Base-by-base conservation (phyloP, 2,113 vertebrate species). In the Centropus unirufus region DNA sequence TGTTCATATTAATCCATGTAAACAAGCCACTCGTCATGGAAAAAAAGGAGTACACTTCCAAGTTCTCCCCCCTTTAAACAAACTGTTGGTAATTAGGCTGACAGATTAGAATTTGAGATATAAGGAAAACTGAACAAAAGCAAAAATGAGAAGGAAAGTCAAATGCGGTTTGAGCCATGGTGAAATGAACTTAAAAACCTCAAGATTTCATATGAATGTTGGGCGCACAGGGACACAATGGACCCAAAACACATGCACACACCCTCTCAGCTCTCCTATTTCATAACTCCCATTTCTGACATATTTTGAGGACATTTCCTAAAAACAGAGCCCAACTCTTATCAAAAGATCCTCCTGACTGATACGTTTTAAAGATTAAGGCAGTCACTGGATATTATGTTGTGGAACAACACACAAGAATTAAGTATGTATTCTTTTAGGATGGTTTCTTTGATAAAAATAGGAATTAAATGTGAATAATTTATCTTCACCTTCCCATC, bases 41-140 rank as follows among this genome's bases (percentile, higher is more conserved):
- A 58, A 5, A 54, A 89, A 18, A 36, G 36, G 83, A 23, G 47
- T 39, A 90, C 39, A 27, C 32, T 86, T 68, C 89, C 61, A 80
- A 93, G 24, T 77, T 72, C 78, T 90, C 73, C 89, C 89, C 92
- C n/a, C 87, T 84, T 96, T 82, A 84, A 92, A 67, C 39, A 77
- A 95, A 80, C 39, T 34, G 73, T 27, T 83, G 58, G 76, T 54
- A 11, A 59, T 24, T 11, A 87, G 39, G 54, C 47, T 74, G 69
- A 6, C 14, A 11, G 21, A 40, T 42, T 29, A 34, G 47, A 51
- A n/a, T 55, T 8, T 16, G 3, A 68, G 42, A 54, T 87, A n/a
- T 57, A 49, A 57, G 44, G 54, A 62, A 92, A 89, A 72, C 7
- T 36, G 7, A 93, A 49, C 58, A 19, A 8, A 21, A 82, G 30